Evolutionary conservation across 1,140 invertebrate species (phyloP), one percentile per base, ranked within the genome.

Genomic region (Meloidogyne exigua): DNA sequence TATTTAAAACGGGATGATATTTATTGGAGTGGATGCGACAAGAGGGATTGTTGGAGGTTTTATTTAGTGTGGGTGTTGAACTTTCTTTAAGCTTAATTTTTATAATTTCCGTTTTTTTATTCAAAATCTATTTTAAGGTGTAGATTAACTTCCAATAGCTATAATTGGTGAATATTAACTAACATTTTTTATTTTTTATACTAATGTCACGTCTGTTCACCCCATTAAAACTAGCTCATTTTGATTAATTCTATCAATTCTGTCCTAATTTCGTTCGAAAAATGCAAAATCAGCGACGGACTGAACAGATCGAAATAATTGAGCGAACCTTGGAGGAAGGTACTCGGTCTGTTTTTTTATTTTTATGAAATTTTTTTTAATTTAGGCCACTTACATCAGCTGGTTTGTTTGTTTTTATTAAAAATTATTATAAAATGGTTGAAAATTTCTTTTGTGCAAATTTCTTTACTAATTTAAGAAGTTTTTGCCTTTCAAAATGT

Each of bases 261-360:
- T 42, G 49, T 23, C 28, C 23, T 28, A n/a, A 26, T 62, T 12
- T 42, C 10, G 1, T 62, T 28, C 4, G n/a, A 71, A 39, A 70
- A 44, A 71, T 57, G 49, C 49, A 36, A 42, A 42, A 25, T 32
- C 21, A 18, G 18, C n/a, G 66, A 68, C 80, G 79, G 63, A 66
- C 87, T 12, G 84, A 86, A 67, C 84, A 87, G 65, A 85, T 86
- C 36, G 84, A 86, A 65, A 77, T 86, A 0, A 85, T 86, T 44
- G 84, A 86, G 42, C 75, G 80, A 25, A 76, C 75, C 28, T 75
- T 86, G 7, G 80, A 77, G 5, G 83, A 87, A 25, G 39, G 72
- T 25, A 42, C 44, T 12, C 49, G 72, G 69, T 71, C 26, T 13
- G 68, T 23, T 23, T 39, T 32, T 13, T 39, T 1, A 3, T 69